Percentiles rank a stretch among this genome's conserved stretches.
Conservation (phyloP, 2,888 invertebrate genomes). For the Zhuqinia jingwanae region DNA sequence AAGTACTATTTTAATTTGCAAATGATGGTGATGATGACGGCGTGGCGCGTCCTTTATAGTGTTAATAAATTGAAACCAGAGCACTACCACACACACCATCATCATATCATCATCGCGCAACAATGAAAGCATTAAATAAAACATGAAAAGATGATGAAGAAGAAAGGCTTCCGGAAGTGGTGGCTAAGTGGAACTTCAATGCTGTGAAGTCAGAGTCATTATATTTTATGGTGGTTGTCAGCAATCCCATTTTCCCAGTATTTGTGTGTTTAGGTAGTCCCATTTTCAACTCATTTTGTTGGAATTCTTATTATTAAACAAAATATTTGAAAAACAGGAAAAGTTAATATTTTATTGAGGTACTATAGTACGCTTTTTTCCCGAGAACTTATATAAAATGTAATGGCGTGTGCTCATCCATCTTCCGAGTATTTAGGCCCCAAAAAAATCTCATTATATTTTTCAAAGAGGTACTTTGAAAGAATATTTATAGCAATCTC, state of each 20-base stretch:
- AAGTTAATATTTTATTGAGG: neutral
- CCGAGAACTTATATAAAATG: no score
- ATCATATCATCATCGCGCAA: no score
- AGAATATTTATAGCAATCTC: conserved; percentile 5
- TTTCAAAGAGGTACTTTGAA: conserved; percentile 4
- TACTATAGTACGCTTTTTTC: neutral
- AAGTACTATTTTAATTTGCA: conserved; percentile 24
- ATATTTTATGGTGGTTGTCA: no score
- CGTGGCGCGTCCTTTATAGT: neutral
- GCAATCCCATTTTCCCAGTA: no score
- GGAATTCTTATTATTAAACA: neutral
- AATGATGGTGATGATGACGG: neutral
- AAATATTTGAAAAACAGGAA: neutral
- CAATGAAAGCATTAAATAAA: neutral
- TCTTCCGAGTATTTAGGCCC: neutral
- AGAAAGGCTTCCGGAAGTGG: neutral
- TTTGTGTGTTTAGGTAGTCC: no score
- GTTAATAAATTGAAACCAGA: neutral
- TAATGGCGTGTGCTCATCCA: no score
- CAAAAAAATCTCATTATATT: conserved; percentile 15
- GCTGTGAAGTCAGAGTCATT: no score
- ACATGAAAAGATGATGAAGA: neutral
- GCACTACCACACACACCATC: neutral
- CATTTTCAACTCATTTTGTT: neutral
- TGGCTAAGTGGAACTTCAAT: neutral